phyloP scores from a whole-genome alignment of 2,888 invertebrate genomes.

The Clostera curtula region DNA sequence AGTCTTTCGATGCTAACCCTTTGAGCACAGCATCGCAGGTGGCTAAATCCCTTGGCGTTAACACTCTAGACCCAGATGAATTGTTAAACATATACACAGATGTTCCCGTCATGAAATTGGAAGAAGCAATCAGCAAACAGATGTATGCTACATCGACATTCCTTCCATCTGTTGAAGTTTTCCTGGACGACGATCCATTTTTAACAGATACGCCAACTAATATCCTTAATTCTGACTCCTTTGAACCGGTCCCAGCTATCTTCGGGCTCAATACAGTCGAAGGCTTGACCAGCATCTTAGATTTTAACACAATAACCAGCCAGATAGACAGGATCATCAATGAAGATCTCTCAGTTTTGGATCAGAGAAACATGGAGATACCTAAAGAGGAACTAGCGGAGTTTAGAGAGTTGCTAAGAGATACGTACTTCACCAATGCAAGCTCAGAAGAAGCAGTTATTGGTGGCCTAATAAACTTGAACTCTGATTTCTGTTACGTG shows the following conservation, averaged over 20 bases:
- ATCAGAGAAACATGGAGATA: conserved; percentile 40
- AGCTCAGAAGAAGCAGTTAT: conserved; percentile 48
- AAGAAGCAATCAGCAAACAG: conserved; percentile 59
- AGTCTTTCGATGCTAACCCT: conserved; percentile 48
- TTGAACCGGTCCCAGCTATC: conserved; percentile 63
- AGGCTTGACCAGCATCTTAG: conserved; percentile 61
- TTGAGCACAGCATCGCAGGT: conserved; percentile 51
- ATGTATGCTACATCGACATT: conserved; percentile 60
- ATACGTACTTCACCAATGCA: conserved; percentile 51
- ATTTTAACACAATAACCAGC: conserved; percentile 53
- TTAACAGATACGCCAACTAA: conserved; percentile 60
- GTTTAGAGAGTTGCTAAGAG: conserved; percentile 39
- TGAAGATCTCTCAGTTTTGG: conserved; percentile 48
- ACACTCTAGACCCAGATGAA: conserved; percentile 39
- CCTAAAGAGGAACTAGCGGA: conserved; percentile 40
- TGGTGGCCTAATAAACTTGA: conserved; percentile 57
- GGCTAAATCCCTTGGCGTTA: conserved; percentile 50
- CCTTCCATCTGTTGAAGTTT: conserved; percentile 48
- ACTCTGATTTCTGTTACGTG: conserved; percentile 55
- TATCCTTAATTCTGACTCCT: conserved; percentile 38
- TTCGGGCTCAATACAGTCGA: conserved; percentile 73
- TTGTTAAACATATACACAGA: conserved; percentile 42
- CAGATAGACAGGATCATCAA: conserved; percentile 53
- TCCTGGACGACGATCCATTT: conserved; percentile 52
- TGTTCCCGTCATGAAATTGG: conserved; percentile 37